phyloP scores from a whole-genome alignment of 1,140 invertebrate species.

The Platorchestia sp. region DNA sequence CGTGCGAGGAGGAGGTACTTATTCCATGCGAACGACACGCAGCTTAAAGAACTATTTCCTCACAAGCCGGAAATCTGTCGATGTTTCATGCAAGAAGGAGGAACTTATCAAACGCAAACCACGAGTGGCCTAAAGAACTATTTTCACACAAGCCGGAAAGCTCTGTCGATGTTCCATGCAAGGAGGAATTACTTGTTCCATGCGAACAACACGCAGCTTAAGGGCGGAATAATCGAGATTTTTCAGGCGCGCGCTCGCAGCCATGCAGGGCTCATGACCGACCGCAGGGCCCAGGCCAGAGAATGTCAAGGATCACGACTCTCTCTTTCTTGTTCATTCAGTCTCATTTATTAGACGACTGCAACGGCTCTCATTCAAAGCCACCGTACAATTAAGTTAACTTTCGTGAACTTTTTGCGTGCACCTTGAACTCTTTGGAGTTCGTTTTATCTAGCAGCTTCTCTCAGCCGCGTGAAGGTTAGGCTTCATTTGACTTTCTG shows the following conservation, averaged over 20 bases:
- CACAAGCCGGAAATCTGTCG: too few relatives aligned
- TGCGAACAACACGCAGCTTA: background rate
- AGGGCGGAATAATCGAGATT: background rate
- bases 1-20: background rate
- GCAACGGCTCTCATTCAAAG: background rate
- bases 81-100: too few relatives aligned
- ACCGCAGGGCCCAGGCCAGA: background rate
- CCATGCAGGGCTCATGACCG: background rate
- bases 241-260: background rate
- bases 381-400: background rate
- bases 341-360: background rate
- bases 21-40: background rate
- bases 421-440: background rate
- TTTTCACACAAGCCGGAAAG: too few relatives aligned
- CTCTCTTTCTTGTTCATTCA: background rate
- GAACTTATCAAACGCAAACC: too few relatives aligned
- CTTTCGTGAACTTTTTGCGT: background rate
- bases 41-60: background rate
- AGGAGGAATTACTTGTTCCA: background rate
- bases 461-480: background rate
- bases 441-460: background rate
- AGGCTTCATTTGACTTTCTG: background rate
- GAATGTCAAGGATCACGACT: conserved; percentile 26
- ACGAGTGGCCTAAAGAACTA: too few relatives aligned
- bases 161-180: background rate